Evolutionary conservation across 2,113 vertebrate genomes (phyloP).

Genomic region (Menidia beryllina): DNA sequence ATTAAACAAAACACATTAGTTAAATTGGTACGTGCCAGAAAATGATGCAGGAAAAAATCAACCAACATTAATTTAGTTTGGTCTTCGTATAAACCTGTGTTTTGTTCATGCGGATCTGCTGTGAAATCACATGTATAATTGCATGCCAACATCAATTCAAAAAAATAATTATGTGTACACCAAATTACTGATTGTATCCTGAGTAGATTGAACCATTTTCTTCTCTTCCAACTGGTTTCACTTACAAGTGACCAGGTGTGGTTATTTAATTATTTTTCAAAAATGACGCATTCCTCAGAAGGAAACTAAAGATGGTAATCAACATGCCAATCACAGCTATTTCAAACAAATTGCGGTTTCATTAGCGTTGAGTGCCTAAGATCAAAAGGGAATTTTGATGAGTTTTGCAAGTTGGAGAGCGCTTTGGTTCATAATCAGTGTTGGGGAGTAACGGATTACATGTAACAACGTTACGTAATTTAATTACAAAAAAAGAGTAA

Average conservation of each 20-base stretch:
- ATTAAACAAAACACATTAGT: too few relatives aligned
- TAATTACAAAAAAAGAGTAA: too few relatives aligned
- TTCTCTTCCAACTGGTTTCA: background rate
- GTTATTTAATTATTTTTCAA: background rate
- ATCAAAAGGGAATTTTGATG: conserved; percentile 55
- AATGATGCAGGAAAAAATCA: too few relatives aligned
- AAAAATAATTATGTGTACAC: conserved; percentile 24
- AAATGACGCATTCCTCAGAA: conserved; percentile 27
- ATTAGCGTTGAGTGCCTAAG: conserved; percentile 64
- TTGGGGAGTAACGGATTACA: too few relatives aligned
- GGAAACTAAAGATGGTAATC: conserved; percentile 34
- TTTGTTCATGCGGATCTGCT: background rate
- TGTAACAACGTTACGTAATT: too few relatives aligned
- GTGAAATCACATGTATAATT: background rate
- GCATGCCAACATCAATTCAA: background rate
- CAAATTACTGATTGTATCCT: conserved; percentile 13
- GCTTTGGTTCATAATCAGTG: conserved; percentile 24
- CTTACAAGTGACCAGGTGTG: conserved; percentile 55
- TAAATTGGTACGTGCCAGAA: too few relatives aligned
- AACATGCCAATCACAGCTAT: conserved; percentile 52
- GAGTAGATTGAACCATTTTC: conserved; percentile 25
- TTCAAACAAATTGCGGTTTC: conserved; percentile 51
- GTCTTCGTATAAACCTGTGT: background rate
- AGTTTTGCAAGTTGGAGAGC: conserved; percentile 32
- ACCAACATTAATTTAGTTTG: too few relatives aligned